Evolutionary conservation across 2,113 vertebrate species (phyloP).

Genomic region (Passerina amoena): DNA sequence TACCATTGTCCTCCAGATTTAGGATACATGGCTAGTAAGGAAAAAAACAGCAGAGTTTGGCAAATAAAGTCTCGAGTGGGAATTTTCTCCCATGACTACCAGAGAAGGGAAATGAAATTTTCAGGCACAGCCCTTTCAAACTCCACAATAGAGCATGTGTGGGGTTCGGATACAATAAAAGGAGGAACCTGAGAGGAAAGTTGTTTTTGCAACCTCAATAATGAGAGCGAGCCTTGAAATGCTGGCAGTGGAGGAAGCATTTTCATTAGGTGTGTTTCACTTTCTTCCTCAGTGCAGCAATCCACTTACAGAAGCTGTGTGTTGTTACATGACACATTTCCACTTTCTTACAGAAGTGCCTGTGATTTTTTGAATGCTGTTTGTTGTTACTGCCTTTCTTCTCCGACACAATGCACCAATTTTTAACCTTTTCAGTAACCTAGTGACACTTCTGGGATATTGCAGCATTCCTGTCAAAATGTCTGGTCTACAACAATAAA

Average conservation of each 20-base stretch:
- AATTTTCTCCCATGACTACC: background rate
- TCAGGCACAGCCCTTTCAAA: background rate
- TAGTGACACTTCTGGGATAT: constrained; percentile 58
- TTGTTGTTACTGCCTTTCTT: constrained; percentile 39
- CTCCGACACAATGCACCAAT: background rate
- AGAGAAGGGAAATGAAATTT: constrained; percentile 16
- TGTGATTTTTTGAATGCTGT: constrained; percentile 45
- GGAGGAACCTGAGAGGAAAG: background rate
- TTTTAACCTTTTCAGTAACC: constrained; percentile 73
- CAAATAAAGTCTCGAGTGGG: background rate
- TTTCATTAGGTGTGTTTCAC: constrained; percentile 38
- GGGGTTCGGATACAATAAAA: background rate
- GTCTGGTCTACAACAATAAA: constrained; percentile 70
- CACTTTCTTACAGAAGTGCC: constrained; percentile 12
- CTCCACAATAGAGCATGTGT: background rate
- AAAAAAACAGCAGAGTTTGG: background rate
- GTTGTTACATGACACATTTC: constrained; percentile 53
- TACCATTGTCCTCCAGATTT: background rate
- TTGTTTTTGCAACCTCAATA: constrained; percentile 34
- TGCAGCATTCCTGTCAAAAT: constrained; percentile 71
- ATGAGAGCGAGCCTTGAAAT: background rate
- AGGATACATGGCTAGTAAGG: background rate
- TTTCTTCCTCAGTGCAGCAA: constrained; percentile 9
- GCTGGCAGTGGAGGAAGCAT: background rate
- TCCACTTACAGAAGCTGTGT: constrained; percentile 6